Evolutionary conservation across 2,888 invertebrate species (phyloP), one percentile per base, ranked within the genome.

Genomic region (Dasysyrphus albostriatus): DNA sequence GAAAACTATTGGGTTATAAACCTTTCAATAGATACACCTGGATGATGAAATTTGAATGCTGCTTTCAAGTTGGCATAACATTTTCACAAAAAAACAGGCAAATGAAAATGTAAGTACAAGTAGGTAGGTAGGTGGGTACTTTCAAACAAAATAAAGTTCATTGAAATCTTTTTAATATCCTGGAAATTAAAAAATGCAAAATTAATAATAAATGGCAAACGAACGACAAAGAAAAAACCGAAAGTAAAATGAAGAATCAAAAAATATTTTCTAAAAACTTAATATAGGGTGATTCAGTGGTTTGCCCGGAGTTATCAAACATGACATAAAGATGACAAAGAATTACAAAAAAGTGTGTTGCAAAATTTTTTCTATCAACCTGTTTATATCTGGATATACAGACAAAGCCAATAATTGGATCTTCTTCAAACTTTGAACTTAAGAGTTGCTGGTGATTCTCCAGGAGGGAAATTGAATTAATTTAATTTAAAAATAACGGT

Each of bases 141-240:
- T 16, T 56, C 16, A n/a, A 56, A 56, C n/a, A 34, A 34, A 56
- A 34, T 16, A 16, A 34, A 34, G 56, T 56, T 34, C 34, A 56
- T 34, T 56, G 56, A 34, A 56, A 56, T 56, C 16, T 56, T 56
- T 56, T 32, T 8, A 56, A 10, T 12, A 37, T 37, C 10, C 10
- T 19, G 34, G 5, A 3, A 34, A 58, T 16, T 34, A 34, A 16
- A 34, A n/a, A 16, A 58, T 6, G 14, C 9, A 58, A 34, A 58
- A n/a, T 34, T 34, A 16, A 58, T 34, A 14, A 34, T n/a, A 14
- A 56, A 34, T 37, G 16, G n/a, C n/a, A n/a, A n/a, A 9, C 10
- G 32, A 58, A 37, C 5, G 2, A 32, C 32, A 29, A n/a, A 32
- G n/a, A 10, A 56, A 9, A 34, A n/a, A 56, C 0, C 8, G 4